Conservation (phyloP, 1,140 invertebrate genomes). For the Bombus picipes region DNA sequence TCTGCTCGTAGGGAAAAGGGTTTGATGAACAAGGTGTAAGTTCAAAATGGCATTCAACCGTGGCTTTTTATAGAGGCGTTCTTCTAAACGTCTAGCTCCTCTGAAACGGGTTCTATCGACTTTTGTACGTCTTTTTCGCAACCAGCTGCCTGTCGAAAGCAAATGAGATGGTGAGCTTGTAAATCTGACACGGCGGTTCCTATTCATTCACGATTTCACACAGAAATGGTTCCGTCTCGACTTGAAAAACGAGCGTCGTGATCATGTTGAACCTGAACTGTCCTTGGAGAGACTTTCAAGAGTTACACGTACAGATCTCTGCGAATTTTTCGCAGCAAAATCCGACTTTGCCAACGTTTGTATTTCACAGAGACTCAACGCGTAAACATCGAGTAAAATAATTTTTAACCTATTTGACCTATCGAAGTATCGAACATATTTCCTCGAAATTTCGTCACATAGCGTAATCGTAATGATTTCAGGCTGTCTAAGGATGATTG, state of each 20-base stretch:
- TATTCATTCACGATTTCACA: slow-evolving; percentile 63
- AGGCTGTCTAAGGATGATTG: too few species aligned
- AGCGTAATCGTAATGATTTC: too few species aligned
- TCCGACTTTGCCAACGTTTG: neutral
- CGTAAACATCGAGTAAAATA: neutral
- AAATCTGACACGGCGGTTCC: slow-evolving; percentile 57
- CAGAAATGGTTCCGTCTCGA: slow-evolving; percentile 57
- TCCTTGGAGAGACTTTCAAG: slow-evolving; percentile 15
- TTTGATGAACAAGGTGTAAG: slow-evolving; percentile 54
- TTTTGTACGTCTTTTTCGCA: slow-evolving; percentile 52
- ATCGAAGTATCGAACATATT: too few species aligned
- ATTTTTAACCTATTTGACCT: too few species aligned
- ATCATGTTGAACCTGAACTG: slow-evolving; percentile 4
- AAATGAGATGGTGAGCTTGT: slow-evolving; percentile 55
- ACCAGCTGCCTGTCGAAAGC: slow-evolving; percentile 48
- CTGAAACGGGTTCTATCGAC: slow-evolving; percentile 43
- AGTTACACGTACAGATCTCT: neutral
- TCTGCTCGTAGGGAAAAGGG: slow-evolving; percentile 40
- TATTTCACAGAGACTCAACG: neutral
- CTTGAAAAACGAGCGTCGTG: slow-evolving; percentile 35
- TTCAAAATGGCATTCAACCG: slow-evolving; percentile 62
- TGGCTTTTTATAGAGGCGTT: slow-evolving; percentile 61
- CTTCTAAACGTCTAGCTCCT: slow-evolving; percentile 61
- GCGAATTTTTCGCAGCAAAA: neutral
- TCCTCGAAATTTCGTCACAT: too few species aligned